Conservation (phyloP, 2,797 vertebrate genomes). For the Lophura swinhoii region DNA sequence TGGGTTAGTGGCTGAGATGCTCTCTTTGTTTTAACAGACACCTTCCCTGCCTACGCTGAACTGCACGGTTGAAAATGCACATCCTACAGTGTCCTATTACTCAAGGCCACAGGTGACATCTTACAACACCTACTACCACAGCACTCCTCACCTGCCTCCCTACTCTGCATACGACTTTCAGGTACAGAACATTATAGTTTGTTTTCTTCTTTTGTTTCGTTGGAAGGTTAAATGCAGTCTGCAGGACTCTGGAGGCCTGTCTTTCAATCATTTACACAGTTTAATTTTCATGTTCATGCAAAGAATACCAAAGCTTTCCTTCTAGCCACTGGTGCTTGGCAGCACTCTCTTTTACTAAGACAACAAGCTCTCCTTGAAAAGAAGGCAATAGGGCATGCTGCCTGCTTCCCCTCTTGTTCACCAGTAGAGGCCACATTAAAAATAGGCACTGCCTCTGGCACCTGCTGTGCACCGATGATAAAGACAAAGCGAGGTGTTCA, state of each 20-base stretch:
- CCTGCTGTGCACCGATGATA: neutral
- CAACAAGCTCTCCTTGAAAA: neutral
- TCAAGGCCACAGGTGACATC: slow-evolving; percentile 84
- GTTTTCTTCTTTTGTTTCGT: neutral
- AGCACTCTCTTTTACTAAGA: neutral
- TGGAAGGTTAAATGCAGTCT: slow-evolving; percentile 13
- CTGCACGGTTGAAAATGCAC: slow-evolving; percentile 89
- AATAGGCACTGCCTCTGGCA: neutral
- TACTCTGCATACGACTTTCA: slow-evolving; percentile 96
- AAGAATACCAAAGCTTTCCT: neutral
- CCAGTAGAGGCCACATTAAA: neutral
- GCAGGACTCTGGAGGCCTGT: neutral
- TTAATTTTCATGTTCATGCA: slow-evolving; percentile 31
- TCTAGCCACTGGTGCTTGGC: neutral
- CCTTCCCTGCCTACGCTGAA: slow-evolving; percentile 86
- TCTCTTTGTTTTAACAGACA: slow-evolving; percentile 79
- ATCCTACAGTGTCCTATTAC: slow-evolving; percentile 84
- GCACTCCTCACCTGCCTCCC: slow-evolving; percentile 93
- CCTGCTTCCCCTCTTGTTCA: neutral
- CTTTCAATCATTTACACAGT: neutral
- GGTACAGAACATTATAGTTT: slow-evolving; percentile 77
- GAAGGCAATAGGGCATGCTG: neutral
- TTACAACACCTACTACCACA: slow-evolving; percentile 89
- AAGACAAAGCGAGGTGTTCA: neutral
- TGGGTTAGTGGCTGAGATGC: neutral